Conservation (phyloP, 2,113 vertebrate species). For the Uria lomvia region DNA sequence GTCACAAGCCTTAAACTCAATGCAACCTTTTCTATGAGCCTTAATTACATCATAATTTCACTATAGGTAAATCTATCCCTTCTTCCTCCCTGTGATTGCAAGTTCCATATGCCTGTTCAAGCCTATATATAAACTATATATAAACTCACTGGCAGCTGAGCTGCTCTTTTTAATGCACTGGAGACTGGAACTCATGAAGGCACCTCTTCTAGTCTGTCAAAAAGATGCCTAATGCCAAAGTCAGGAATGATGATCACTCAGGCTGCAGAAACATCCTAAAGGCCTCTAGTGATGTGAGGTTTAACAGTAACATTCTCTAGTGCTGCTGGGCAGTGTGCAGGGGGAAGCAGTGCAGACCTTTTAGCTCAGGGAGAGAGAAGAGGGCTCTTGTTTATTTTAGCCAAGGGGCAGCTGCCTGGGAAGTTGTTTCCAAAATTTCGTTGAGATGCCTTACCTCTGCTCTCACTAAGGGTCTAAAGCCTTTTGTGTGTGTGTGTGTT, state of each 20-base stretch:
- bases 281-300: not conserved
- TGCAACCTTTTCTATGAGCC: not conserved
- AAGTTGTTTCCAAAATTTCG: not conserved
- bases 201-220: not conserved
- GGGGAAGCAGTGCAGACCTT: not conserved
- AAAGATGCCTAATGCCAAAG: not conserved
- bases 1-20: not conserved
- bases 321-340: not conserved
- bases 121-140: not conserved
- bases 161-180: not conserved
- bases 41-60: not conserved
- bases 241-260: not conserved
- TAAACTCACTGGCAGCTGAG: not conserved
- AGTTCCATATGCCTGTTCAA: not conserved
- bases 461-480: not conserved
- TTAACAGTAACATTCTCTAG: not conserved
- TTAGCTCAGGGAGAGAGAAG: not conserved
- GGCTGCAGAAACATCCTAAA: not conserved
- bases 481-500: not conserved
- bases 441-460: not conserved
- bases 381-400: not conserved
- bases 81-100: not conserved
- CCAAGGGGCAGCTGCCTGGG: not conserved
- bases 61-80: not conserved
- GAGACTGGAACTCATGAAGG: not conserved